A percentile compares a stretch with the other conserved stretches of the same genome.
Evolutionary conservation across 2,797 vertebrate species (phyloP).

Genomic region (Phrynocephalus vlangalii): DNA sequence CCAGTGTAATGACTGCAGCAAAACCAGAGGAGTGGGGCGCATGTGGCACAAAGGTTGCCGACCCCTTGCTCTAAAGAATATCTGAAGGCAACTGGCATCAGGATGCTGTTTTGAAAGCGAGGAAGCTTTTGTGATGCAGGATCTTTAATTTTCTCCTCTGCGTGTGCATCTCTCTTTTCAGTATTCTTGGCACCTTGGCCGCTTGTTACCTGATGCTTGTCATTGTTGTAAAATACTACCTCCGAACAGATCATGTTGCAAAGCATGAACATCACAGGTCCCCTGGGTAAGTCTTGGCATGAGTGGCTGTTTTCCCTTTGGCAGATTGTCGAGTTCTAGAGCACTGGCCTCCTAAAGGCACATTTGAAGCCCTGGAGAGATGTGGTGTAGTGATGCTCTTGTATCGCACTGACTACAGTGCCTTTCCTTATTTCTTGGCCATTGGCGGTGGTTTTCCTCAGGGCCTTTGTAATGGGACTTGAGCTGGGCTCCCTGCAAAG

Average conservation of each 20-base stretch:
- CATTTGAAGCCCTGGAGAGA: too few relatives aligned
- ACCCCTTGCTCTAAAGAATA: background rate
- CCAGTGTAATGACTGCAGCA: too few relatives aligned
- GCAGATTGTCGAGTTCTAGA: background rate
- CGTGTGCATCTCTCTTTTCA: slow-evolving; percentile 56
- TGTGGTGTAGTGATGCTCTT: background rate
- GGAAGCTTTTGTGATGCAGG: background rate
- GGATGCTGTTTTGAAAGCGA: background rate
- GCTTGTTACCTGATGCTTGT: slow-evolving; percentile 90
- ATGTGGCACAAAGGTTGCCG: too few relatives aligned
- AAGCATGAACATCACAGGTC: slow-evolving; percentile 59
- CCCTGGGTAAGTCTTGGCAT: slow-evolving; percentile 78
- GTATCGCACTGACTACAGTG: background rate
- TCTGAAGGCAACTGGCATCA: too few relatives aligned
- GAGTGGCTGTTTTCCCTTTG: background rate
- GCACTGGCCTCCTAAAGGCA: background rate
- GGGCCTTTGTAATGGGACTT: background rate
- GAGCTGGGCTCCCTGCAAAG: too few relatives aligned
- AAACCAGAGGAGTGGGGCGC: too few relatives aligned
- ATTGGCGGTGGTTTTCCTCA: background rate
- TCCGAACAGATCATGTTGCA: slow-evolving; percentile 64
- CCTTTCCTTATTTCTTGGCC: background rate
- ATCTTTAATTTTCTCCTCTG: background rate
- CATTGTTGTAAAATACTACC: slow-evolving; percentile 86
- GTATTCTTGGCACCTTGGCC: slow-evolving; percentile 90